Evolutionary conservation across 2,113 vertebrate genomes (phyloP).

Genomic region (Oxygymnocypris stewartii): DNA sequence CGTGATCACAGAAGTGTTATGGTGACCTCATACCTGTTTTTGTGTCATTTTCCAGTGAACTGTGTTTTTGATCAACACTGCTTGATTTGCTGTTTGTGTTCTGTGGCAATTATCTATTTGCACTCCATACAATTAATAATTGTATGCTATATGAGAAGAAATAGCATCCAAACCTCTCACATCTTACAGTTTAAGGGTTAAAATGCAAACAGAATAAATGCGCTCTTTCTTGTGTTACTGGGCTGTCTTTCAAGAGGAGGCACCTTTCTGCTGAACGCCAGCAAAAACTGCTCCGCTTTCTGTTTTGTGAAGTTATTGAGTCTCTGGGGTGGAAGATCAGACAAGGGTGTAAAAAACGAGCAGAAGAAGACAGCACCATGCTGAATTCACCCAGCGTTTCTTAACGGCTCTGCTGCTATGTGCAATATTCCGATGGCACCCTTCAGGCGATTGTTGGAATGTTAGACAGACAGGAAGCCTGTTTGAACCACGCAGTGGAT

Average conservation of each 20-base stretch:
- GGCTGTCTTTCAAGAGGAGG: conserved; percentile 17
- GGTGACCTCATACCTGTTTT: neutral
- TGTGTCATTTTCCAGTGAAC: neutral
- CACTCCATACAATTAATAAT: neutral
- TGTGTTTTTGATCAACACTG: neutral
- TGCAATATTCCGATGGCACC: conserved; percentile 39
- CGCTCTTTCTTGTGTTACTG: neutral
- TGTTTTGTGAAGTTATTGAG: conserved; percentile 32
- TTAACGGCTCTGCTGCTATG: conserved; percentile 9
- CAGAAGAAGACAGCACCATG: neutral
- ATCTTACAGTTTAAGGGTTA: neutral
- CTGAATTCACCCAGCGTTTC: conserved; percentile 7
- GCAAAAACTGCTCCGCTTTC: conserved; percentile 21
- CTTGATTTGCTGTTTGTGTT: neutral
- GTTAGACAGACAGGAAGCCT: conserved; percentile 35
- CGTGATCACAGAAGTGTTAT: neutral
- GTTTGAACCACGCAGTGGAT: conserved; percentile 32
- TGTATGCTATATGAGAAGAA: neutral
- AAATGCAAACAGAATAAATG: neutral
- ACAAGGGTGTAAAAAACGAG: neutral
- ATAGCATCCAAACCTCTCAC: neutral
- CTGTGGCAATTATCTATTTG: neutral
- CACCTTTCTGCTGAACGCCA: conserved; percentile 29
- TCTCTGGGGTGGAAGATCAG: conserved; percentile 15
- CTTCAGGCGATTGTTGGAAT: conserved; percentile 33